phyloP scores from a whole-genome alignment of 2,797 vertebrate species.

The Catostomus latipinnis region DNA sequence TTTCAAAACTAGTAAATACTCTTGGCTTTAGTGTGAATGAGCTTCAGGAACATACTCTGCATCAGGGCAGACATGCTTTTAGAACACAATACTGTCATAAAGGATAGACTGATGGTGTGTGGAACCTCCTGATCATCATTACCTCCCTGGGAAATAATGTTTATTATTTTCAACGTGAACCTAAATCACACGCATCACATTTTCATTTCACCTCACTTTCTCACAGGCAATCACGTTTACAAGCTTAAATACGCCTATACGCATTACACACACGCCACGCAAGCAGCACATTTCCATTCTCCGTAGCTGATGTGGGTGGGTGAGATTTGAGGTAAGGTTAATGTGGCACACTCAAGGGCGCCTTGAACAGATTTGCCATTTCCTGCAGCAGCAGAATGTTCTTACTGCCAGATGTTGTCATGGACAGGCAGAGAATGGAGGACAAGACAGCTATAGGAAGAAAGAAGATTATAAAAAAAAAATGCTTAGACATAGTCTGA shows the following conservation, averaged over 20 bases:
- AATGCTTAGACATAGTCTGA: slow-evolving; percentile 27
- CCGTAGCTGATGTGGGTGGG: slow-evolving; percentile 21
- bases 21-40: neutral
- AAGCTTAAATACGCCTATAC: neutral
- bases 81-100: slow-evolving; percentile 14
- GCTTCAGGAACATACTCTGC: neutral
- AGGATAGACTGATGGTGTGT: slow-evolving; percentile 13
- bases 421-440: slow-evolving; percentile 26
- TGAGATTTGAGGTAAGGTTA: slow-evolving; percentile 33
- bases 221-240: neutral
- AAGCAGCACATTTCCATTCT: neutral
- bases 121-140: slow-evolving; percentile 8
- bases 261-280: neutral
- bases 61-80: slow-evolving; percentile 10
- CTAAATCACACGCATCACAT: neutral
- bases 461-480: slow-evolving; percentile 33
- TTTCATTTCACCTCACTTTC: neutral
- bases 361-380: slow-evolving; percentile 29
- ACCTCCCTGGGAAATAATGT: slow-evolving; percentile 7
- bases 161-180: neutral
- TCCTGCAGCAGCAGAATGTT: slow-evolving; percentile 37
- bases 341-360: slow-evolving; percentile 26
- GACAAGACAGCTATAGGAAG: slow-evolving; percentile 5
- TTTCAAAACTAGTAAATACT: neutral
- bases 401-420: slow-evolving; percentile 27